Evolutionary conservation across 2,888 invertebrate species (phyloP).

Genomic region (Ptychoptera albimana): DNA sequence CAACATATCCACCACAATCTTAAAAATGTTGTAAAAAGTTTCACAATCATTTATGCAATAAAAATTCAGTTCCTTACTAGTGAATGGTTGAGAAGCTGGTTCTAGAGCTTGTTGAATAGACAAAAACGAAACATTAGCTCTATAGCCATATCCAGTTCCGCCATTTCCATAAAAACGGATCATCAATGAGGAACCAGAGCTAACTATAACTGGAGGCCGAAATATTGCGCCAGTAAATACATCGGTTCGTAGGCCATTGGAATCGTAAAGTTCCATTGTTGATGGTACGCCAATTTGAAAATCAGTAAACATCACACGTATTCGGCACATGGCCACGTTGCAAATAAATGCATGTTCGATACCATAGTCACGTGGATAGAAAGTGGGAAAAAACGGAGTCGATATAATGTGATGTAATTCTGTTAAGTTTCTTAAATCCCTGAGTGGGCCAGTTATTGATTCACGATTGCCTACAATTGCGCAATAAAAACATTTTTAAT

Average conservation of each 20-base stretch:
- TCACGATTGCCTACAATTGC: slow-evolving; percentile 37
- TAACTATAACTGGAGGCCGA: slow-evolving; percentile 48
- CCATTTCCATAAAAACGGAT: slow-evolving; percentile 55
- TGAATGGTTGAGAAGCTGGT: slow-evolving; percentile 23
- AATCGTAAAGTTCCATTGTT: slow-evolving; percentile 43
- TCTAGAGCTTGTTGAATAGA: slow-evolving; percentile 25
- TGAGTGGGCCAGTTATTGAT: slow-evolving; percentile 33
- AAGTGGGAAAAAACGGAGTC: slow-evolving; percentile 50
- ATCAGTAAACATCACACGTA: slow-evolving; percentile 48
- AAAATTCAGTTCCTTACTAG: slow-evolving; percentile 17
- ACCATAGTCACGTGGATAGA: slow-evolving; percentile 48
- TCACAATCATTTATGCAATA: slow-evolving; percentile 1
- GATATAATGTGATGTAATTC: slow-evolving; percentile 36
- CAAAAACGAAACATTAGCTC: slow-evolving; percentile 36
- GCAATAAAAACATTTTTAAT: slow-evolving; percentile 4
- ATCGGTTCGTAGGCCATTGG: slow-evolving; percentile 46
- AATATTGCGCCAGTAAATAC: slow-evolving; percentile 48
- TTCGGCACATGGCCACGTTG: slow-evolving; percentile 33
- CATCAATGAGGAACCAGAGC: slow-evolving; percentile 43
- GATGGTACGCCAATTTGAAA: slow-evolving; percentile 48
- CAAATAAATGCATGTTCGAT: slow-evolving; percentile 48
- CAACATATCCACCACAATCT: slow-evolving; percentile 56
- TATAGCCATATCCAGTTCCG: slow-evolving; percentile 47
- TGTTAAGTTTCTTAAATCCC: slow-evolving; percentile 24
- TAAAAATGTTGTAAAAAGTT: slow-evolving; percentile 13